A percentile compares a stretch with the other conserved stretches of the same genome.
Evolutionary conservation across 2,797 vertebrate genomes (phyloP).

Genomic region (Hybognathus amarus): DNA sequence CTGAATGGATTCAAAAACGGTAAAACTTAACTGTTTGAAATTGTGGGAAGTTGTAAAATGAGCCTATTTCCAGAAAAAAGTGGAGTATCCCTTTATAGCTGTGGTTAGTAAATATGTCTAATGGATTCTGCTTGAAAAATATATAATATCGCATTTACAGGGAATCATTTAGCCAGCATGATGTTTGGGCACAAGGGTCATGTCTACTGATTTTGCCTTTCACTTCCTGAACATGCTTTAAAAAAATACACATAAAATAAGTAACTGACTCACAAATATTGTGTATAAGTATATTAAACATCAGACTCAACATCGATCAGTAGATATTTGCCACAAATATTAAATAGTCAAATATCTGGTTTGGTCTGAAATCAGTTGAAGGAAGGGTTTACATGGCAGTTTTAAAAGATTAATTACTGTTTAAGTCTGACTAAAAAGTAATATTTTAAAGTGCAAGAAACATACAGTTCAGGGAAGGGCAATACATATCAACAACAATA

Average conservation of each 20-base stretch:
- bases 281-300: not conserved
- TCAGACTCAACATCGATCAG: not conserved
- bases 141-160: constrained; percentile 8
- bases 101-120: constrained; percentile 21
- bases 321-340: not conserved
- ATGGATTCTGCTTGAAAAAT: constrained; percentile 28
- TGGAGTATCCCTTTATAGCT: too few species aligned
- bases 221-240: not conserved
- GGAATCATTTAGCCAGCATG: not conserved
- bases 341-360: too few species aligned
- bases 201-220: not conserved
- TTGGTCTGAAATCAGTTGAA: too few species aligned
- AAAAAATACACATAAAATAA: not conserved
- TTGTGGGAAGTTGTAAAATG: too few species aligned
- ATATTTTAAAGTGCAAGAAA: not conserved
- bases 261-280: not conserved
- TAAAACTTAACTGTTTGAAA: too few species aligned
- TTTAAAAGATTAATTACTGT: not conserved
- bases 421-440: not conserved
- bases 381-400: too few species aligned
- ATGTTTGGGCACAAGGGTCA: constrained; percentile 8
- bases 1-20: too few species aligned
- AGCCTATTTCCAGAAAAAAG: too few species aligned
- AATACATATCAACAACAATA: not conserved
- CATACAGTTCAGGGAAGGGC: not conserved